Evolutionary conservation across 1,140 invertebrate genomes (phyloP).

Genomic region (Arion vulgaris): DNA sequence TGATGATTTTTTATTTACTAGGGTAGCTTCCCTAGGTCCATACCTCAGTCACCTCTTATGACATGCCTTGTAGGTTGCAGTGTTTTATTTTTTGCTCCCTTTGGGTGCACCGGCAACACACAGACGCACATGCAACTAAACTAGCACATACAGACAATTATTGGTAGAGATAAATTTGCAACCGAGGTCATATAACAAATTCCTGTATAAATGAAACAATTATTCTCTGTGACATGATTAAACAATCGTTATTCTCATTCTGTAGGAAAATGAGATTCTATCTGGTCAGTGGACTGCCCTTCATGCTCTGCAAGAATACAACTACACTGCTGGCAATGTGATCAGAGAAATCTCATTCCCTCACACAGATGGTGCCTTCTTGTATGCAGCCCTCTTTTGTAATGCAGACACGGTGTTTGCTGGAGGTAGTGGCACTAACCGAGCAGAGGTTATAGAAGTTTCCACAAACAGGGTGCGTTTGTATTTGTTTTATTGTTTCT

Average conservation of each 20-base stretch:
- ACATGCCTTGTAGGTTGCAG: no score
- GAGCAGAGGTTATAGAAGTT: slow-evolving; percentile 61
- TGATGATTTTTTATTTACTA: no score
- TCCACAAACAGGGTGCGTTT: slow-evolving; percentile 55
- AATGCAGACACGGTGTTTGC: slow-evolving; percentile 65
- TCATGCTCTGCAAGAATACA: slow-evolving; percentile 65
- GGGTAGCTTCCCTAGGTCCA: no score
- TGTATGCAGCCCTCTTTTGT: slow-evolving; percentile 67
- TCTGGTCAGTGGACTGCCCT: slow-evolving; percentile 63
- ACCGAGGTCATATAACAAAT: no score
- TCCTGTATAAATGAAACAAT: no score
- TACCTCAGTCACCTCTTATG: no score
- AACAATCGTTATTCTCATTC: neutral
- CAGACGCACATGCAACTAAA: no score
- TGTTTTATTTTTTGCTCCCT: no score
- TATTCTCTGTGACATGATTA: no score
- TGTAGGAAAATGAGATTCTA: slow-evolving; percentile 61
- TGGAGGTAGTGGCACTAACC: slow-evolving; percentile 69
- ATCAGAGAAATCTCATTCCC: slow-evolving; percentile 45
- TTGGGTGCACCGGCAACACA: no score
- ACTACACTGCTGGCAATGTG: slow-evolving; percentile 58
- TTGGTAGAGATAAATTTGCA: no score
- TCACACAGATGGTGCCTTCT: slow-evolving; percentile 57
- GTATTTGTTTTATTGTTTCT: neutral
- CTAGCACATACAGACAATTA: no score